phyloP scores from a whole-genome alignment of 2,113 vertebrate species.

The Camelus dromedarius region DNA sequence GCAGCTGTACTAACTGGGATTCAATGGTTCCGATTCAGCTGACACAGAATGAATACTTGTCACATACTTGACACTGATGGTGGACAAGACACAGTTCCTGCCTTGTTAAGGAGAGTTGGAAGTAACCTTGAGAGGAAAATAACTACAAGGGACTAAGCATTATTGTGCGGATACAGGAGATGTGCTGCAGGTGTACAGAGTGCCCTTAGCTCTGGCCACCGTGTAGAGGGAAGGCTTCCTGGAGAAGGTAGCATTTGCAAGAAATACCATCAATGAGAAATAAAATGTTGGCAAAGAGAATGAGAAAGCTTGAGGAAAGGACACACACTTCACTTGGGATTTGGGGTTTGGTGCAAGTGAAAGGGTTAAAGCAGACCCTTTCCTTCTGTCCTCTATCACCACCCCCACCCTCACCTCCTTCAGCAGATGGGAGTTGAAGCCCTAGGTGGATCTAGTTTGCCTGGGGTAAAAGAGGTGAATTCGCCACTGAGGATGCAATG shows the following conservation, averaged over 20 bases:
- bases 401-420: background rate
- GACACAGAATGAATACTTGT: slow-evolving; percentile 5
- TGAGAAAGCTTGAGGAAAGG: background rate
- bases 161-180: background rate
- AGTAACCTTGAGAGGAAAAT: background rate
- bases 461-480: background rate
- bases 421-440: background rate
- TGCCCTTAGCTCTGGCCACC: background rate
- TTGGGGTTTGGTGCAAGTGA: background rate
- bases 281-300: background rate
- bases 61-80: background rate
- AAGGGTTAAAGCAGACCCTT: background rate
- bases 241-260: background rate
- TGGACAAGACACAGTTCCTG: background rate
- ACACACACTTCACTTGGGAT: background rate
- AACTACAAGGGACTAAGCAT: background rate
- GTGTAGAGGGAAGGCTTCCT: background rate
- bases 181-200: background rate
- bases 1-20: slow-evolving; percentile 33
- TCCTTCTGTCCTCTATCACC: background rate
- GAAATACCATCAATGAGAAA: background rate
- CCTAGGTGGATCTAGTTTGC: background rate
- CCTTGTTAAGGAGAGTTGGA: background rate
- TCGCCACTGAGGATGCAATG: background rate
- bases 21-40: slow-evolving; percentile 6